Conservation (phyloP, 1,140 invertebrate species). For the Tigriopus japonicus region DNA sequence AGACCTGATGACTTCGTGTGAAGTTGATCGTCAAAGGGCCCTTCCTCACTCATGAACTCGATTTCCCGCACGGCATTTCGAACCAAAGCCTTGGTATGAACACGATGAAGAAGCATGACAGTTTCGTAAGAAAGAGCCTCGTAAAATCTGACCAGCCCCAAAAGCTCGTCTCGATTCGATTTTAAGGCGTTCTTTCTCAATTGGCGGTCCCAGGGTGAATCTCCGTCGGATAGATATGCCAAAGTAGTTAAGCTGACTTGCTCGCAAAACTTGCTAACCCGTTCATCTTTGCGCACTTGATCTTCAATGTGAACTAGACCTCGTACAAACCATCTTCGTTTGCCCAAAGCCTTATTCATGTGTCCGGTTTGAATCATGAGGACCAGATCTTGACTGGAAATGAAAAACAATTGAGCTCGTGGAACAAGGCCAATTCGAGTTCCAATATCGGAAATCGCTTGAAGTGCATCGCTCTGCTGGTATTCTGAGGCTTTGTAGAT, state of each 20-base stretch:
- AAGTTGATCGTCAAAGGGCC: no score
- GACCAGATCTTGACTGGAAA: not conserved
- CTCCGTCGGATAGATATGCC: not conserved
- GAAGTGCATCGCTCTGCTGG: not conserved
- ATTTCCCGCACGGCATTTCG: not conserved
- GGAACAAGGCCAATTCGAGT: not conserved
- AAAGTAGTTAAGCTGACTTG: not conserved
- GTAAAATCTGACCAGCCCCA: not conserved
- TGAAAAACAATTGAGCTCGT: not conserved
- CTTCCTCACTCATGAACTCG: no score
- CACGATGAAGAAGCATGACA: not conserved
- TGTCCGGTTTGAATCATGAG: not conserved
- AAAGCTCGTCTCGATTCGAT: not conserved
- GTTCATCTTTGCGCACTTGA: not conserved
- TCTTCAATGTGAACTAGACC: not conserved
- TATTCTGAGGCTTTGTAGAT: not conserved
- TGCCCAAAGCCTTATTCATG: not conserved
- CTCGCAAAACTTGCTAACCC: not conserved
- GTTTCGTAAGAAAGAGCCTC: not conserved
- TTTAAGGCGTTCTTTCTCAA: not conserved
- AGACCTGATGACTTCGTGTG: no score
- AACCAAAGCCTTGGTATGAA: not conserved
- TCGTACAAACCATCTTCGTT: not conserved
- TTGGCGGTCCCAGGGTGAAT: not conserved
- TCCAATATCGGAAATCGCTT: not conserved